These are phyloP conservation scores for Drosophila birchii DNA, from an alignment of 2,888 invertebrate genomes.

Conservation along the genomic window DNA sequence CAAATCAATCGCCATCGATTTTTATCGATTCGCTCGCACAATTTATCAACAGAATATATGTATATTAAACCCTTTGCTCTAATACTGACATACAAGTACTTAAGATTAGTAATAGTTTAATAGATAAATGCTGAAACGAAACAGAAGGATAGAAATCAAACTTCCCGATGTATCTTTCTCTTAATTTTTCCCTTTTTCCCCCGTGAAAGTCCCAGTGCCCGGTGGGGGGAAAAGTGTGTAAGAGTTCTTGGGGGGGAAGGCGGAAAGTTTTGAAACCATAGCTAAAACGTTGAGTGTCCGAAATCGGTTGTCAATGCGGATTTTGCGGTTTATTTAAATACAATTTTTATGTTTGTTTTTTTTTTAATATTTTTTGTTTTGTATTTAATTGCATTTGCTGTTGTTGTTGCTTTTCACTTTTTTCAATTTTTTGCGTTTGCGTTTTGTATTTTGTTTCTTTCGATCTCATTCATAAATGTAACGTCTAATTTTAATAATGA, in stretches of 20 bases:
- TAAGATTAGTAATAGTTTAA: conserved; percentile 53
- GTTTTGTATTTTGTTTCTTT: conserved; percentile 52
- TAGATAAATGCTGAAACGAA: conserved; percentile 67
- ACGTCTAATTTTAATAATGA: conserved; percentile 80
- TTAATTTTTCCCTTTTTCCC: not conserved
- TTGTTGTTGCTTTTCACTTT: conserved; percentile 52
- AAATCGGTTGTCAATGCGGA: conserved; percentile 56
- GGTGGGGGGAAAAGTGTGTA: not conserved
- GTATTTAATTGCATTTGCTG: conserved; percentile 72
- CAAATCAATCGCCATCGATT: conserved; percentile 60
- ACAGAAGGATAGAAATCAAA: conserved; percentile 56
- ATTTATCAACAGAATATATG: conserved; percentile 41
- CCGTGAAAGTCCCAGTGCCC: conserved; percentile 15
- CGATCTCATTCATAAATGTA: conserved; percentile 78
- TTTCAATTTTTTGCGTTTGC: conserved; percentile 53
- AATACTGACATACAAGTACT: conserved; percentile 72
- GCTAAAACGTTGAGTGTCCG: conserved; percentile 55
- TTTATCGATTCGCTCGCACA: conserved; percentile 49
- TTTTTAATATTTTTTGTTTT: conserved; percentile 41
- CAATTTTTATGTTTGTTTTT: conserved; percentile 62
- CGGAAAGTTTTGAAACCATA: conserved; percentile 50
- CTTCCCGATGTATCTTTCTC: conserved; percentile 57
- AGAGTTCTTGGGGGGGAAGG: not conserved
- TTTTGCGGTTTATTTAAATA: conserved; percentile 71
- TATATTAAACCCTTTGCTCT: conserved; percentile 41